Base-by-base conservation (phyloP, 2,888 invertebrate species). In the Nasonovia ribisnigri region DNA sequence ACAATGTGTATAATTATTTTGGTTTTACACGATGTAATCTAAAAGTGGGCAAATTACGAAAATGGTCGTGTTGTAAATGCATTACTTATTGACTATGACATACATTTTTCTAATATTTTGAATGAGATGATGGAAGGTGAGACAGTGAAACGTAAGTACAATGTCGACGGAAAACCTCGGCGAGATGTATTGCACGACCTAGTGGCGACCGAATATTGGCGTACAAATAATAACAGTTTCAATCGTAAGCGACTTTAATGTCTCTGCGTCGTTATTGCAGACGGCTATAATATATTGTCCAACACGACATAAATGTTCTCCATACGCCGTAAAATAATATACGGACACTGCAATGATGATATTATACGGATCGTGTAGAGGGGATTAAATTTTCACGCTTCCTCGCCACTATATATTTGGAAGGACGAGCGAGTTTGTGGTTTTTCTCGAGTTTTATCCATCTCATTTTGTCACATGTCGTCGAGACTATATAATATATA, bases 361-460 rank as follows among this genome's bases (percentile, higher is more conserved):
- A 36, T 67, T n/a, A n/a, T 67, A 67, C n/a, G n/a, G n/a, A 67
- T n/a, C 16, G 67, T n/a, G 77, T 36, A 36, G 36, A 77, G 77
- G 36, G 77, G 36, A 77, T 77, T 77, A 77, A 77, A 77, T 77
- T 77, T 77, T 77, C 77, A 77, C 77, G 36, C 77, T 36, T 77
- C 20, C 20, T 36, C 36, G 77, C 36, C 36, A 20, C 36, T 20
- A 54, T 54, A 54, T 36, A 8, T 42, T 77, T 8, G 36, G 77
- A 77, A 77, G 77, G 36, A 77, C 77, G 36, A 77, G 36, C 20
- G 77, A 8, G 36, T 77, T 77, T 36, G 77, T 24, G 20, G 36
- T 77, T 77, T 77, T 77, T 77, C 77, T 20, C 77, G 36, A 36
- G 77, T 36, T 42, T 77, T 77, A 77, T 77, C 8, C 36, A 36